Percentiles rank a stretch among this genome's conserved stretches.
Conservation (phyloP, 2,888 invertebrate genomes). For the Agrochola litura region DNA sequence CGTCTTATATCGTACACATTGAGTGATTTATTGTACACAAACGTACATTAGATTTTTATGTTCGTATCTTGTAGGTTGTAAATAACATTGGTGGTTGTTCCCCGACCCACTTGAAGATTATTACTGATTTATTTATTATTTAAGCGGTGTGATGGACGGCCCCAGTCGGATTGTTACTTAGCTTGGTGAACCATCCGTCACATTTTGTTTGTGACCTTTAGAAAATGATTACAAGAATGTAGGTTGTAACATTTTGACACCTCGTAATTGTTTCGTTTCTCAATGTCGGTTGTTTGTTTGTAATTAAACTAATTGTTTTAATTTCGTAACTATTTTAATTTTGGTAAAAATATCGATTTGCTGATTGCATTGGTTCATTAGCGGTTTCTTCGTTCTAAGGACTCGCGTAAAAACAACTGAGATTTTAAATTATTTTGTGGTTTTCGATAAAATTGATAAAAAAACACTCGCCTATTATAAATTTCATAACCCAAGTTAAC, state of each 20-base stretch:
- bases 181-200: slow-evolving; percentile 59
- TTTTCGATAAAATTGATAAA: neutral
- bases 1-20: slow-evolving; percentile 63
- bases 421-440: neutral
- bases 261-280: slow-evolving; percentile 59
- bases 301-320: slow-evolving; percentile 66
- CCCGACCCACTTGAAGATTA: slow-evolving; percentile 78
- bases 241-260: slow-evolving; percentile 67
- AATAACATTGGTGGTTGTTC: slow-evolving; percentile 80
- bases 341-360: slow-evolving; percentile 55
- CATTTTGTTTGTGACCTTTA: slow-evolving; percentile 67
- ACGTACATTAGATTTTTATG: slow-evolving; percentile 87
- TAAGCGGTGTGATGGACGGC: slow-evolving; percentile 82
- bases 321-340: slow-evolving; percentile 58
- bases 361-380: slow-evolving; percentile 60
- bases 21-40: slow-evolving; percentile 82
- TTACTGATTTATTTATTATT: slow-evolving; percentile 88
- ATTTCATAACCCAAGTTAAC: neutral
- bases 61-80: slow-evolving; percentile 84
- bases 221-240: slow-evolving; percentile 51
- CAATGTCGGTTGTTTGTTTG: slow-evolving; percentile 60
- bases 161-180: slow-evolving; percentile 57
- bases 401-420: neutral
- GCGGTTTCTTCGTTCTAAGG: slow-evolving; percentile 8
- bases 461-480: neutral